A percentile compares a stretch with the other conserved stretches of the same genome.
Conservation (phyloP, 2,888 invertebrate genomes). For the Tiphia femorata region DNA sequence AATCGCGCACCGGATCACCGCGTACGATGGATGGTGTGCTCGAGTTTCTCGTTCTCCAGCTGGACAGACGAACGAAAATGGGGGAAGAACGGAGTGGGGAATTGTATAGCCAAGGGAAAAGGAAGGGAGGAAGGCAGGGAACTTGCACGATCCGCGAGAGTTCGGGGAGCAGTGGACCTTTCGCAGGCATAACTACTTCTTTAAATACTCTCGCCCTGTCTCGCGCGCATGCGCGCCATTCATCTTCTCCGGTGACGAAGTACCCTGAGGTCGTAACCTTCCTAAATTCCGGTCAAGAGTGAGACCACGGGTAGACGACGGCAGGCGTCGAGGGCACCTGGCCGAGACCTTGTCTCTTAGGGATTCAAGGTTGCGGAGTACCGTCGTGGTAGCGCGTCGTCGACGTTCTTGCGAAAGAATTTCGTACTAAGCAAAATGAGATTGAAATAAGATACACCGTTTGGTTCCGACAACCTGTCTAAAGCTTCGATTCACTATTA, state of each 20-base stretch:
- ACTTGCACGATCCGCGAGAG: slow-evolving; percentile 57
- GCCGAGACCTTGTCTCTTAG: slow-evolving; percentile 19
- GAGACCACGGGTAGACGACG: slow-evolving; percentile 35
- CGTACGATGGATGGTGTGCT: no score
- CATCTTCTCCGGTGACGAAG: slow-evolving; percentile 8
- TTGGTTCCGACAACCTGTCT: no score
- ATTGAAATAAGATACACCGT: no score
- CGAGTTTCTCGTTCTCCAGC: no score
- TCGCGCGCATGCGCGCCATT: slow-evolving; percentile 55
- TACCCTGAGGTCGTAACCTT: slow-evolving; percentile 60
- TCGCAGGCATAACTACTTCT: slow-evolving; percentile 56
- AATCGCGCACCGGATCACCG: no score
- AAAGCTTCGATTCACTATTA: no score
- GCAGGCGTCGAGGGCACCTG: slow-evolving; percentile 26
- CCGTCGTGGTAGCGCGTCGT: no score
- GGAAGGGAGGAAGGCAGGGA: slow-evolving; percentile 36
- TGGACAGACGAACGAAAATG: no score
- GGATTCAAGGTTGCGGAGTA: no score
- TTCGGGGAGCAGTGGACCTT: slow-evolving; percentile 62
- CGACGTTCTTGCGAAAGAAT: no score
- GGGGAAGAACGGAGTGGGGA: slow-evolving; percentile 4
- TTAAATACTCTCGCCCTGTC: slow-evolving; percentile 64
- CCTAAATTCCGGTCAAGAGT: slow-evolving; percentile 62
- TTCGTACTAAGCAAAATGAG: no score
- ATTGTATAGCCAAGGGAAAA: slow-evolving; percentile 8